These are phyloP conservation scores for Epinephelus fuscoguttatus DNA, from an alignment of 2,113 vertebrate genomes.

Conservation along the genomic window DNA sequence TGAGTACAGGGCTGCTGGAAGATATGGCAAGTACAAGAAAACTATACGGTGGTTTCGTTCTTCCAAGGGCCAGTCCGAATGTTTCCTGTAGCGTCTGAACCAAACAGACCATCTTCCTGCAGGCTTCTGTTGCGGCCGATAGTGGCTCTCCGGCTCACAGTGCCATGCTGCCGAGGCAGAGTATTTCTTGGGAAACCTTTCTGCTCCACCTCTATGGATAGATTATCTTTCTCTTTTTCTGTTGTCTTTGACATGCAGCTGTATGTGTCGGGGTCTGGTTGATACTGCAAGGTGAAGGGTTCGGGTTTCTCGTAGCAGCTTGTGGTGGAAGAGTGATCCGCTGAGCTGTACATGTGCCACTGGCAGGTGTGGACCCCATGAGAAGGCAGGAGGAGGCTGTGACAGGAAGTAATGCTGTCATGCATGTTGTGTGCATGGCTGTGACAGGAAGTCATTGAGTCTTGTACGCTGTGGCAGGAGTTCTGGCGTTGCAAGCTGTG, in stretches of 20 bases:
- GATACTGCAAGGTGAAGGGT: slow-evolving; percentile 80
- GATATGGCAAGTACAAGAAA: slow-evolving; percentile 41
- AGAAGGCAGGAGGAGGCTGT: slow-evolving; percentile 75
- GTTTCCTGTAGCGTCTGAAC: slow-evolving; percentile 90
- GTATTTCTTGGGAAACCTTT: slow-evolving; percentile 81
- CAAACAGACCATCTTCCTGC: slow-evolving; percentile 89
- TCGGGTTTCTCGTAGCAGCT: slow-evolving; percentile 85
- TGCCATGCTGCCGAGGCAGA: slow-evolving; percentile 86
- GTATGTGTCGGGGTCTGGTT: slow-evolving; percentile 46
- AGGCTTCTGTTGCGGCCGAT: slow-evolving; percentile 88
- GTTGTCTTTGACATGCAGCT: slow-evolving; percentile 79
- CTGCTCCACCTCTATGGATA: slow-evolving; percentile 81
- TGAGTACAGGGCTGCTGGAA: slow-evolving; percentile 39
- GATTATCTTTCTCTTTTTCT: slow-evolving; percentile 76
- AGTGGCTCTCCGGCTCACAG: slow-evolving; percentile 83
- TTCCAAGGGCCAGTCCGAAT: slow-evolving; percentile 97
- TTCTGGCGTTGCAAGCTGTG: slow-evolving; percentile 64
- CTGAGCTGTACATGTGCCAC: slow-evolving; percentile 85
- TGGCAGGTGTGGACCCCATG: slow-evolving; percentile 78
- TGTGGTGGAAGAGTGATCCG: slow-evolving; percentile 55
- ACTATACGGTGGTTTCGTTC: slow-evolving; percentile 98
- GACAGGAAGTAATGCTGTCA: slow-evolving; percentile 67
- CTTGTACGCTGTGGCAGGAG: slow-evolving; percentile 69
- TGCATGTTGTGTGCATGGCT: slow-evolving; percentile 61
- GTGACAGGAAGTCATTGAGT: slow-evolving; percentile 62